Conservation (phyloP, 2,113 vertebrate species). For the Tricholaema leucomelas region DNA sequence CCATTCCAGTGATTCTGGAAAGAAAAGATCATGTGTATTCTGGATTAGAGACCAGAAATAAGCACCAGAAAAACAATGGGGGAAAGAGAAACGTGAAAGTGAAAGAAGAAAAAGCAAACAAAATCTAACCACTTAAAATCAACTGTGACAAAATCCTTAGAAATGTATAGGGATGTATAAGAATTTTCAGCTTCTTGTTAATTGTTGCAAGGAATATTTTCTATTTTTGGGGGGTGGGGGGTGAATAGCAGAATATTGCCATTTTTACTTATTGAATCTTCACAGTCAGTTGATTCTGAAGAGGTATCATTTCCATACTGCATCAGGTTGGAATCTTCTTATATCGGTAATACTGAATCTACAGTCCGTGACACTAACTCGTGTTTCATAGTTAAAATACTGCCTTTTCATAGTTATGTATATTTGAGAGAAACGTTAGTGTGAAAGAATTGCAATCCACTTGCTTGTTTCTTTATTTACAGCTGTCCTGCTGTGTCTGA, state of each 20-base stretch:
- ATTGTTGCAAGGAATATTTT: background rate
- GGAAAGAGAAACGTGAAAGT: rapidly evolving
- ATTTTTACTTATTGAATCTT: background rate
- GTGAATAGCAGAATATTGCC: background rate
- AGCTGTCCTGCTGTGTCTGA: background rate
- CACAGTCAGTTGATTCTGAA: background rate
- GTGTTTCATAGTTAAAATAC: background rate
- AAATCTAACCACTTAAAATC: background rate
- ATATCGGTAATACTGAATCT: background rate
- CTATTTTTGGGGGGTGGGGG: background rate
- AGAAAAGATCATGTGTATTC: background rate
- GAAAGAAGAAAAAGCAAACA: background rate
- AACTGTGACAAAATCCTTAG: background rate
- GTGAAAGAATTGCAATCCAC: background rate
- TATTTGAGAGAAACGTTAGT: background rate
- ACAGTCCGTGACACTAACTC: background rate
- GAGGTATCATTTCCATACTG: background rate
- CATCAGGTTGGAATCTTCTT: background rate
- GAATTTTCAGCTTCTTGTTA: background rate
- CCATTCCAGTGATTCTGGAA: background rate
- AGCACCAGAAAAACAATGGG: background rate
- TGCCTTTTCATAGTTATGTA: background rate
- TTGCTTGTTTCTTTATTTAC: background rate
- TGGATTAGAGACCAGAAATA: background rate
- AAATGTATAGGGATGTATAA: background rate